Evolutionary conservation across 2,113 vertebrate species (phyloP).

Genomic region (Rhombomys opimus): DNA sequence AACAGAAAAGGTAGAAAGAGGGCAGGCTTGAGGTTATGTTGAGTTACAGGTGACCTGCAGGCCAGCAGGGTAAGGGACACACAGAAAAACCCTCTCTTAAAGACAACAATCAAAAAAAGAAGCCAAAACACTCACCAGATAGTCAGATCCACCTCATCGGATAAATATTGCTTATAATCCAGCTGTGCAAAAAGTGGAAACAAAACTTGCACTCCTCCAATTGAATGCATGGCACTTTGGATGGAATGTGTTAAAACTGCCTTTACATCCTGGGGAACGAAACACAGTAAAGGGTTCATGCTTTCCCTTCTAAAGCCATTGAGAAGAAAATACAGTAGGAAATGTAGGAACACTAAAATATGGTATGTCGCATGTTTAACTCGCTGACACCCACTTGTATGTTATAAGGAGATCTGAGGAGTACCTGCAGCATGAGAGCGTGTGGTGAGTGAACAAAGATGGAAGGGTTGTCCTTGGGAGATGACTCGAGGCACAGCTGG

Average conservation of each 20-base stretch:
- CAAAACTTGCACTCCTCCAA: slow-evolving; percentile 98
- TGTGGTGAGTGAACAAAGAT: slow-evolving; percentile 99
- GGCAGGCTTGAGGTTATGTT: neutral
- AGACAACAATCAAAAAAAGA: neutral
- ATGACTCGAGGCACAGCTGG: slow-evolving; percentile 98
- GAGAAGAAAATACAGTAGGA: slow-evolving; percentile 48
- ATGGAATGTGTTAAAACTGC: slow-evolving; percentile 98
- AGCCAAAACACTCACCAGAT: slow-evolving; percentile 90
- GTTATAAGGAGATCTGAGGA: slow-evolving; percentile 59
- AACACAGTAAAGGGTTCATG: slow-evolving; percentile 18
- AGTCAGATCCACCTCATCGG: slow-evolving; percentile 93
- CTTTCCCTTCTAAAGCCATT: slow-evolving; percentile 46
- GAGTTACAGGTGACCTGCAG: neutral
- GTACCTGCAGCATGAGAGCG: slow-evolving; percentile 99
- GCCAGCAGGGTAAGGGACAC: neutral
- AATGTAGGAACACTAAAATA: neutral
- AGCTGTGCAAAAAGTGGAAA: slow-evolving; percentile 98
- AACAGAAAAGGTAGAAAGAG: neutral
- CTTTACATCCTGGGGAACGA: slow-evolving; percentile 93
- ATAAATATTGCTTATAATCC: slow-evolving; percentile 93
- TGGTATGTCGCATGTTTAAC: neutral
- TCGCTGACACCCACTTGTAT: neutral
- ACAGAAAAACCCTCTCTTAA: neutral
- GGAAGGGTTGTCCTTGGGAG: slow-evolving; percentile 96
- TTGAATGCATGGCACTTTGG: slow-evolving; percentile 98